phyloP scores from a whole-genome alignment of 2,888 invertebrate genomes.

The Drosophila mimetica region DNA sequence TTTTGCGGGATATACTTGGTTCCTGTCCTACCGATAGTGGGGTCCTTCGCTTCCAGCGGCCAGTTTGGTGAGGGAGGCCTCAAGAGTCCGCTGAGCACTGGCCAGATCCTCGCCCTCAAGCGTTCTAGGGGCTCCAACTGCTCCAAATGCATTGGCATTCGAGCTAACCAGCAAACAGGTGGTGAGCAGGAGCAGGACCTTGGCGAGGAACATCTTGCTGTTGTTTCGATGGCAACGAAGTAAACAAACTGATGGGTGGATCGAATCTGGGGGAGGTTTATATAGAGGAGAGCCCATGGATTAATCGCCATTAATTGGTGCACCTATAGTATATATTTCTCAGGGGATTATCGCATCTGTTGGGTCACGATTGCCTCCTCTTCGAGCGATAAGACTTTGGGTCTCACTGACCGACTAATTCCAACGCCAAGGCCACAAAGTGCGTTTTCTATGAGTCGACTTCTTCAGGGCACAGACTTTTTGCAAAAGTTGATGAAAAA shows the following conservation, averaged over 20 bases:
- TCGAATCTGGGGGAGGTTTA: background rate
- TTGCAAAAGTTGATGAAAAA: no score
- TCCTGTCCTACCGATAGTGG: slow-evolving; percentile 37
- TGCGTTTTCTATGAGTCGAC: background rate
- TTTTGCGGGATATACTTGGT: background rate
- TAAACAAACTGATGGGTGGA: slow-evolving; percentile 10
- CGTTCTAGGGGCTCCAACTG: background rate
- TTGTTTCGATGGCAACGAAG: background rate
- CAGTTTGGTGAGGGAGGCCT: slow-evolving; percentile 45
- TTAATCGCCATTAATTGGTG: background rate
- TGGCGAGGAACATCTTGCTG: slow-evolving; percentile 30
- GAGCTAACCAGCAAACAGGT: slow-evolving; percentile 37
- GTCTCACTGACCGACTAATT: background rate
- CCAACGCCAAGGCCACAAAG: background rate
- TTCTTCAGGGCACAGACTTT: no score
- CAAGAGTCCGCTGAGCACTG: slow-evolving; percentile 1
- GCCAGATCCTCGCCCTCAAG: slow-evolving; percentile 31
- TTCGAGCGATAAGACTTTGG: background rate
- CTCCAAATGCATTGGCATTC: background rate
- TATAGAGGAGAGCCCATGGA: slow-evolving; percentile 13
- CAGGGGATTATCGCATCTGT: background rate
- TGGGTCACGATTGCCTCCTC: background rate
- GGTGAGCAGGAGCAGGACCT: slow-evolving; percentile 29
- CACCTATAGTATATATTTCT: no score
- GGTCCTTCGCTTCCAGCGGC: slow-evolving; percentile 61